Conservation (phyloP, 2,888 invertebrate genomes). For the Brachypalpus laphriformis region DNA sequence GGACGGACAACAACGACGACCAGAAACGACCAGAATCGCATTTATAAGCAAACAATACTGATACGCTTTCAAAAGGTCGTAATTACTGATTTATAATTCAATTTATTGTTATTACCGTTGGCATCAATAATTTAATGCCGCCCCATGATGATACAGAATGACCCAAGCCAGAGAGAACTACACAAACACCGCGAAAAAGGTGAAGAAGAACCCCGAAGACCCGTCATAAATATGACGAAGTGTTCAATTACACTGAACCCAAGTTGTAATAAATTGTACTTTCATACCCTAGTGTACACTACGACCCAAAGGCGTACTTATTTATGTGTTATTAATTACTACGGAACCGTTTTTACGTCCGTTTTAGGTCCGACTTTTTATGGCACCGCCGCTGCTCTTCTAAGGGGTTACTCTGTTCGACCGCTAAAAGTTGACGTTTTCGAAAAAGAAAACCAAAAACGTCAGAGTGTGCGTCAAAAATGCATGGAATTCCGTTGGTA, state of each 20-base stretch:
- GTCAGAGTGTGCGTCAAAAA: slow-evolving; percentile 16
- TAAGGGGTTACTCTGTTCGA: slow-evolving; percentile 37
- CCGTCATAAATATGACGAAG: slow-evolving; percentile 66
- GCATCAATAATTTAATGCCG: slow-evolving; percentile 44
- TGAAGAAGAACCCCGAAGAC: slow-evolving; percentile 19
- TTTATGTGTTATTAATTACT: slow-evolving; percentile 63
- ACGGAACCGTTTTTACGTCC: slow-evolving; percentile 17
- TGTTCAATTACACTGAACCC: slow-evolving; percentile 41
- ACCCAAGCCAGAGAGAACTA: slow-evolving; percentile 19
- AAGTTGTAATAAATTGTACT: slow-evolving; percentile 45
- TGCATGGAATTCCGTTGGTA: slow-evolving; percentile 45
- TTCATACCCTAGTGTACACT: neutral
- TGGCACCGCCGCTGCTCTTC: slow-evolving; percentile 9
- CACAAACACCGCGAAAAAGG: slow-evolving; percentile 37
- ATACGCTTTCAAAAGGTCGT: slow-evolving; percentile 48
- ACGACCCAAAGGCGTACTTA: slow-evolving; percentile 22
- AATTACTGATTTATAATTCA: slow-evolving; percentile 59
- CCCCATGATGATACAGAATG: slow-evolving; percentile 27
- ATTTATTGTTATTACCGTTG: slow-evolving; percentile 57
- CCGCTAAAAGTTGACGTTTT: slow-evolving; percentile 28
- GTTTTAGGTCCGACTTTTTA: slow-evolving; percentile 38
- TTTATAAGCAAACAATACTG: slow-evolving; percentile 12
- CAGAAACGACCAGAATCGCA: neutral
- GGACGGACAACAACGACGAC: no score
- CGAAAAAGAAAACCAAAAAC: neutral